Conservation (phyloP, 35 echinoderm and acorn worm species). For the Lytechinus variegatus region DNA sequence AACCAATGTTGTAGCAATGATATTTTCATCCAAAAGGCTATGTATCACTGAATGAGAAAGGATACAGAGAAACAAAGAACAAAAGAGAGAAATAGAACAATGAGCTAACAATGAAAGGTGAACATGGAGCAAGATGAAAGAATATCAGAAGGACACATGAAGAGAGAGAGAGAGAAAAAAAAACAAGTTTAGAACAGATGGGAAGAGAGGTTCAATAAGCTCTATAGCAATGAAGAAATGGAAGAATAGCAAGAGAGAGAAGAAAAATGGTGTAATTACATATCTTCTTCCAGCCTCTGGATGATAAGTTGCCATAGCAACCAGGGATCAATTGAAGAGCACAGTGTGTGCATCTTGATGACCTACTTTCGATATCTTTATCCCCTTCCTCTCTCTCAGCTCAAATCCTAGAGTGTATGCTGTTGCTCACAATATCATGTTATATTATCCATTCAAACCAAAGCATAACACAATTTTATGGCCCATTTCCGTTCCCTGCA, state of each 20-base stretch:
- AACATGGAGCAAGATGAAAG: neutral
- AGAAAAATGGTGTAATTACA: constrained; percentile 34
- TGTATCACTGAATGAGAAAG: neutral
- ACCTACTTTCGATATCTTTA: constrained; percentile 25
- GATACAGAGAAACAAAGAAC: neutral
- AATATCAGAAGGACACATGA: neutral
- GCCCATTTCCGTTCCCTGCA: neutral
- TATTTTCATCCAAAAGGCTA: neutral
- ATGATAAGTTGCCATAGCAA: constrained; percentile 39
- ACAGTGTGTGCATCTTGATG: constrained; percentile 24
- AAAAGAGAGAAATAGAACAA: neutral
- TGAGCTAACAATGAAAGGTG: neutral
- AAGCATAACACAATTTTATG: neutral
- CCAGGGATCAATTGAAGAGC: constrained; percentile 16
- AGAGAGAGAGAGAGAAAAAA: neutral
- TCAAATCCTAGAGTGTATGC: neutral
- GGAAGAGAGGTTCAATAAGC: neutral
- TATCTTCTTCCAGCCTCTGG: constrained; percentile 30
- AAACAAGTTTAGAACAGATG: neutral
- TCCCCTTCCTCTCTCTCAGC: neutral
- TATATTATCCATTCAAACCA: neutral
- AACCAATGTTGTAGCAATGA: neutral
- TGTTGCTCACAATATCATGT: neutral
- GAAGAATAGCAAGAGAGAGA: neutral
- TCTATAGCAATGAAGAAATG: neutral